Conservation (phyloP, 2,113 vertebrate genomes). For the Rutilus rutilus region DNA sequence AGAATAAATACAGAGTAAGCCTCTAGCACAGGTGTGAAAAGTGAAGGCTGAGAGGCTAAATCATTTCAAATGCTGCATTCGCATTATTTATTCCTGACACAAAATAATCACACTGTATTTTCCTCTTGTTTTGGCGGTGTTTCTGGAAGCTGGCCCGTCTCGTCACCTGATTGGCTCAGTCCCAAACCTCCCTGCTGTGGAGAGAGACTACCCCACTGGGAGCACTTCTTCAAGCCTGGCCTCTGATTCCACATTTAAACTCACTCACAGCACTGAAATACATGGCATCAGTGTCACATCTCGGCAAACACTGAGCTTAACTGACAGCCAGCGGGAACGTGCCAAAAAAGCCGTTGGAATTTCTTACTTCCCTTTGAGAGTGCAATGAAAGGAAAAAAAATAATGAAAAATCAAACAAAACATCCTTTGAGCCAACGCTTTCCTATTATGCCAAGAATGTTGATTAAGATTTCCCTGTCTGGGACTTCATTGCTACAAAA, state of each 20-base stretch:
- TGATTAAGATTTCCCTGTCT: slow-evolving; percentile 63
- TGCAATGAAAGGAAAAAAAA: slow-evolving; percentile 21
- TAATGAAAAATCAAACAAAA: slow-evolving; percentile 61
- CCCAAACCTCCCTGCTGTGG: slow-evolving; percentile 27
- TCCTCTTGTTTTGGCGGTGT: slow-evolving; percentile 24
- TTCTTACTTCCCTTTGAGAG: slow-evolving; percentile 31
- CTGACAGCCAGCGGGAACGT: slow-evolving; percentile 31
- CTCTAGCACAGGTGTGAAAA: slow-evolving; percentile 29
- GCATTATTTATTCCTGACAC: slow-evolving; percentile 3
- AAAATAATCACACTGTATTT: slow-evolving; percentile 24
- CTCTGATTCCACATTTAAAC: slow-evolving; percentile 27
- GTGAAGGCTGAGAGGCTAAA: neutral
- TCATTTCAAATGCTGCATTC: neutral
- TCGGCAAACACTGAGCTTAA: slow-evolving; percentile 30
- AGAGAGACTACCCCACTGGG: neutral
- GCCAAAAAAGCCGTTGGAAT: slow-evolving; percentile 26
- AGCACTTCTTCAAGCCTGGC: slow-evolving; percentile 27
- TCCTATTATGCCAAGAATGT: slow-evolving; percentile 59
- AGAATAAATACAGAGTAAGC: slow-evolving; percentile 28
- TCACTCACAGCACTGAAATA: slow-evolving; percentile 20
- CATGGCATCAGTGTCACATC: slow-evolving; percentile 41
- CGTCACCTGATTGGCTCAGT: slow-evolving; percentile 29
- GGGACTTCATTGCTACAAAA: slow-evolving; percentile 60
- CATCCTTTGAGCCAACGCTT: slow-evolving; percentile 60
- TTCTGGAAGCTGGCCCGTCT: slow-evolving; percentile 31